Evolutionary conservation across 2,888 invertebrate species (phyloP), one percentile per base, ranked within the genome.

Genomic region (Nephrocerus scutellatus): DNA sequence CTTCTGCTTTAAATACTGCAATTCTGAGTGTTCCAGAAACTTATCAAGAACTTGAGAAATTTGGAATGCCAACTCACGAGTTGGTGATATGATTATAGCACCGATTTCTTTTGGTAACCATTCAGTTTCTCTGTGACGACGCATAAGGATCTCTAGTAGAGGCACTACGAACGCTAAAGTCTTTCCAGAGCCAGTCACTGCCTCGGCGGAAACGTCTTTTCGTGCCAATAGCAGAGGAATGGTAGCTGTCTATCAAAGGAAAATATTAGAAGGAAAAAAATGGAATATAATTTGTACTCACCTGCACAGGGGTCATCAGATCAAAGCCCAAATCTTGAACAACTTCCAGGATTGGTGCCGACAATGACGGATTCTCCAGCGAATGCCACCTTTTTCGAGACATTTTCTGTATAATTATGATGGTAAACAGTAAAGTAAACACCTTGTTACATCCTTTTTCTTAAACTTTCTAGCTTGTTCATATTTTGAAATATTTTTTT

Each of bases 141-240:
- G 72, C 47, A 76, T 70, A 32, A 98, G 68, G 54, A 92, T 80
- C 71, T 97, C 90, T 33, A 98, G 57, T 56, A 93, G 66, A 0
- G 98, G 98, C 28, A 99, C 80, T 9, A 97, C 71, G 67, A 97
- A 98, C 0, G 97, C 93, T 24, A 98, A 69, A 0, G 97, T 98
- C 71, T 98, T 98, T 0, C 98, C 98, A 48, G 96, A 96, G 4
- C 98, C 98, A 2, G 98, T 98, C 0, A 97, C 91, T 4, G 98
- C 97, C 70, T 99, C 96, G 0, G 89, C 97, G 1, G 91, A 93
- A 10, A 98, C 93, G 74, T 98, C 98, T 68, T 95, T 96, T 54
- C 88, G 86, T 7, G 79, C 78, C 36, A 96, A 64, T 35, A 98
- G 72, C 36, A 92, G 72, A 1, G 93, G 93, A 56, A 95, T 93